Evolutionary conservation across 2,797 vertebrate genomes (phyloP).

Genomic region (Luscinia megarhynchos): DNA sequence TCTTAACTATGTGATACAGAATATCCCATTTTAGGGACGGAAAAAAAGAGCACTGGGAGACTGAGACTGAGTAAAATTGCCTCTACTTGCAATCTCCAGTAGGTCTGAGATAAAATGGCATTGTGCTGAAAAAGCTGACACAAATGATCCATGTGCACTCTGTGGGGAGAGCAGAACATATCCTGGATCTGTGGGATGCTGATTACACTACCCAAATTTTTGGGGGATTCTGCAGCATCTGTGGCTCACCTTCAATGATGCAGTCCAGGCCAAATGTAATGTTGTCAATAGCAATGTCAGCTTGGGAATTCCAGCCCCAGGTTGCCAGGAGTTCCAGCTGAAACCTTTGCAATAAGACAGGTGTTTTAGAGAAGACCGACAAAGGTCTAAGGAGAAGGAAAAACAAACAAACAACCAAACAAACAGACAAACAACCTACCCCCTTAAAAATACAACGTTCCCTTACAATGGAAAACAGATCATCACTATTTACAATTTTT

Average conservation of each 20-base stretch:
- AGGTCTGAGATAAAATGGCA: background rate
- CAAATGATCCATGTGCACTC: background rate
- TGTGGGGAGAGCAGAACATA: background rate
- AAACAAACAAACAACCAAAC: rapidly evolving
- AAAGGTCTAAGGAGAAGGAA: background rate
- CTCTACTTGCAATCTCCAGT: background rate
- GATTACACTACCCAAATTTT: background rate
- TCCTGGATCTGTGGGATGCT: background rate
- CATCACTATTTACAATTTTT: background rate
- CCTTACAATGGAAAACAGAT: background rate
- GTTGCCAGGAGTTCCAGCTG: slow-evolving; percentile 81
- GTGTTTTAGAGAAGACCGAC: background rate
- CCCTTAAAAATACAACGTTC: background rate
- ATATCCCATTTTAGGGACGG: background rate
- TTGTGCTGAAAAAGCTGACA: background rate
- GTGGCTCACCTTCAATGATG: slow-evolving; percentile 81
- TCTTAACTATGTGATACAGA: background rate
- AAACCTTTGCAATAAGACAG: slow-evolving; percentile 80
- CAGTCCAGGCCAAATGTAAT: slow-evolving; percentile 86
- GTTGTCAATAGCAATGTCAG: slow-evolving; percentile 87
- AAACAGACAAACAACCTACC: background rate
- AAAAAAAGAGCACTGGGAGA: background rate
- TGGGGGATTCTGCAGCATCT: background rate
- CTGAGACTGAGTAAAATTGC: background rate
- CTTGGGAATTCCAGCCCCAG: slow-evolving; percentile 84